A percentile compares a stretch with the other conserved stretches of the same genome.
phyloP scores from a whole-genome alignment of 1,140 invertebrate species.

The Sinella curviseta region DNA sequence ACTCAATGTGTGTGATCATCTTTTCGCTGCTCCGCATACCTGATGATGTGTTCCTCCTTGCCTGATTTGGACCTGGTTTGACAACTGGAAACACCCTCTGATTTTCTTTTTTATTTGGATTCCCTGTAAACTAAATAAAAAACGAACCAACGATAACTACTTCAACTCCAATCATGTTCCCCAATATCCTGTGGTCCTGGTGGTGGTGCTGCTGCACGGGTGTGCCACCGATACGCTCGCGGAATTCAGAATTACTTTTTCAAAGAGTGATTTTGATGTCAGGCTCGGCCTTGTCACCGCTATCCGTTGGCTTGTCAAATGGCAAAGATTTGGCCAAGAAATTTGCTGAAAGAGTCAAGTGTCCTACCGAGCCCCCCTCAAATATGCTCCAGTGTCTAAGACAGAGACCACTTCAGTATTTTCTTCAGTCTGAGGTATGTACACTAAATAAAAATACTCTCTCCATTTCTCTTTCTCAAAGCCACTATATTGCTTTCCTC shows the following conservation, averaged over 20 bases:
- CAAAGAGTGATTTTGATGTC: constrained; percentile 92
- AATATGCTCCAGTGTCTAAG: constrained; percentile 69
- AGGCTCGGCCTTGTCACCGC: constrained; percentile 84
- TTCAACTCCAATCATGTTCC: constrained; percentile 1
- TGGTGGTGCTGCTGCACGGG: not conserved
- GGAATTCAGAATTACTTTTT: constrained; percentile 71
- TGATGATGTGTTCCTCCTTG: too few relatives aligned
- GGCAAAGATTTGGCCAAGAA: constrained; percentile 26
- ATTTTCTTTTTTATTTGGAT: not conserved
- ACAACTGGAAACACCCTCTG: constrained; percentile 1
- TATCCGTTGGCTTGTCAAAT: constrained; percentile 77
- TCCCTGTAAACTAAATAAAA: not conserved
- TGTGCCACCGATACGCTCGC: not conserved
- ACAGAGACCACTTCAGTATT: constrained; percentile 65
- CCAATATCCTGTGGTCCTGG: not conserved
- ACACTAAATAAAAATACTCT: not conserved
- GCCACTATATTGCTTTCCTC: not conserved
- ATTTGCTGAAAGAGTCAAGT: constrained; percentile 3
- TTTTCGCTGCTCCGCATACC: not conserved
- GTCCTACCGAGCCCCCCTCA: constrained; percentile 23
- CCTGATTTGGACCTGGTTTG: not conserved
- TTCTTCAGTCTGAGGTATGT: constrained; percentile 20
- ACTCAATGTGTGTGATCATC: not conserved
- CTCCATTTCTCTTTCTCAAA: not conserved
- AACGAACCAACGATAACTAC: not conserved